Conservation (phyloP, 2,797 vertebrate species). For the Hydrocynus forskahlii region DNA sequence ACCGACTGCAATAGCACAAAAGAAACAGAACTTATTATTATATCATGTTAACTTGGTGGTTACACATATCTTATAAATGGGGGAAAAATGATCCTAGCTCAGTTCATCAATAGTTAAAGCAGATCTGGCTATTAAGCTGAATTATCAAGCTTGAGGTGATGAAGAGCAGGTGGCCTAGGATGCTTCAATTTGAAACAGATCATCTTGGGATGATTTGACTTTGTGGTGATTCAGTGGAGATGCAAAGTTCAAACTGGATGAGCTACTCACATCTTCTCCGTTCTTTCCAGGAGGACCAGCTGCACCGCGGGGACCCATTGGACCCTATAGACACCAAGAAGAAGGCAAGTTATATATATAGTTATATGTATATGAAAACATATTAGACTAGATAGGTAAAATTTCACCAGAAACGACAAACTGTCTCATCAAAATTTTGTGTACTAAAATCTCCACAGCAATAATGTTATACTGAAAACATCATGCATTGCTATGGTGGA, state of each 20-base stretch:
- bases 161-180: not conserved
- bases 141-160: not conserved
- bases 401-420: not conserved
- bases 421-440: not conserved
- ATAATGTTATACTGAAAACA: not conserved
- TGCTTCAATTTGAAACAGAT: not conserved
- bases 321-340: constrained; percentile 78
- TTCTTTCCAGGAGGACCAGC: constrained; percentile 96
- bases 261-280: constrained; percentile 93
- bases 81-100: not conserved
- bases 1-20: not conserved
- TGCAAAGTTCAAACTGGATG: not conserved
- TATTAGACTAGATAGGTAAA: not conserved
- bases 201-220: not conserved
- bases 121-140: not conserved
- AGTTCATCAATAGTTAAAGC: not conserved
- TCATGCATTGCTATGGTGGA: not conserved
- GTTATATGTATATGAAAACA: constrained; percentile 9
- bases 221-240: not conserved
- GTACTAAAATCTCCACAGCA: not conserved
- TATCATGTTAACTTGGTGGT: no score
- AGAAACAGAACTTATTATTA: not conserved
- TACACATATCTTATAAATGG: no score
- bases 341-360: constrained; percentile 24
- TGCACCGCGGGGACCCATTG: constrained; percentile 95